Base-by-base conservation (phyloP, 1,140 invertebrate species). In the Nebria ingens region DNA sequence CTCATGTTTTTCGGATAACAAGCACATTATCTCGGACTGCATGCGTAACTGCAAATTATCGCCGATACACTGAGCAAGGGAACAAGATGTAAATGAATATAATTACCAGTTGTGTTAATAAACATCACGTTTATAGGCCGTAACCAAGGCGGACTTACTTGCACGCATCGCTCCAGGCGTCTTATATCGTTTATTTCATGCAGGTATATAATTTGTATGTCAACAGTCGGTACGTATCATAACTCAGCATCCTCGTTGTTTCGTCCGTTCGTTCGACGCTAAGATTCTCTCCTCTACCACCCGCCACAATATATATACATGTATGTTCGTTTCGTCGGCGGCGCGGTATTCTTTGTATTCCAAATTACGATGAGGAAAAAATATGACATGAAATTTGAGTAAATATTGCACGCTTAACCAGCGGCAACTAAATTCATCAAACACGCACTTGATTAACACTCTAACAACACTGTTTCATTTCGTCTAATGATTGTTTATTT, bases 201-300 rank as follows among this genome's bases (percentile, higher is more conserved):
- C 40, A 17, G 40, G 40, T 45, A 56, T 67, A 61, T 67, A 67
- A 67, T 67, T 67, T 65, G 65, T 67, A 59, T 65, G 64, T 67
- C 65, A 67, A 67, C 65, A 67, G 40, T 45, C 40, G 40, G 6
- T 45, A 45, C 17, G 15, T 45, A 45, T 11, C 40, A 45, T 45
- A 45, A 45, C 6, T 45, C 40, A 45, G 15, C 17, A 17, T 45
- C 3, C 40, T 17, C 15, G 13, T 29, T 29, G n/a, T n/a, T n/a
- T n/a, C n/a, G n/a, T n/a, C n/a, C n/a, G n/a, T n/a, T n/a, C n/a
- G n/a, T n/a, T n/a, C n/a, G n/a, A n/a, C n/a, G n/a, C n/a, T n/a
- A n/a, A n/a, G n/a, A n/a, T n/a, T n/a, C n/a, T n/a, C n/a, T n/a
- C n/a, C n/a, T n/a, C n/a, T n/a, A n/a, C n/a, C n/a, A n/a, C n/a